Evolutionary conservation across 2,888 invertebrate species (phyloP), one percentile per base, ranked within the genome.

Genomic region (Cephus nigrinus): DNA sequence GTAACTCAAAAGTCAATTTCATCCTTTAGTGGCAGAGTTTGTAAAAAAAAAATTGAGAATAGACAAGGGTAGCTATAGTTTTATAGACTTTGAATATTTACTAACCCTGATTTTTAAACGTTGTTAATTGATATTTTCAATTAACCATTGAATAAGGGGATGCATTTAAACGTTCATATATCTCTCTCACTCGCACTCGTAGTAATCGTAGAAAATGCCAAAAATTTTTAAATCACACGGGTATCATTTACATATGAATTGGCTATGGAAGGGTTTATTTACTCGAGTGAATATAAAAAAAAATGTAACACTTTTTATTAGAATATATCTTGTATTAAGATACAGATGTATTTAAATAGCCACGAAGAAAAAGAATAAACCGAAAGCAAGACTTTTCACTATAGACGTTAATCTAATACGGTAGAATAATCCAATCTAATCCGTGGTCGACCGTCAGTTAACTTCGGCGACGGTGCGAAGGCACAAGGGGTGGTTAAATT

Each of bases 401-500:
- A 79, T 76, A 32, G 78, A 36, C 81, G 86, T 86, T 89, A 88
- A 90, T 88, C 83, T 82, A 87, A 90, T 90, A 88, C 86, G 83
- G 83, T 77, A 81, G 82, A 87, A 89, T 88, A 89, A 89, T 85
- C 84, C 79, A 83, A 88, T 88, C 82, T 82, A 86, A 87, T 85
- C 83, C 81, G 85, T 80, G 85, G 85, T 81, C 76, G 78, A 81
- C 84, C 84, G 89, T 85, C 89, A 84, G 85, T 90, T 89, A 88
- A 88, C 87, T 89, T 87, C 86, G 77, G 83, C 83, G 84, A 82
- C 85, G 81, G 81, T 23, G 77, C 77, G 74, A 76, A 72, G 82
- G 79, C 83, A 86, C 85, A 72, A 71, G 68, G 87, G 89, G 88
- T 86, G 87, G 82, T 87, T 85, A 89, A 90, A 90, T 90, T 87